A percentile compares a stretch with the other conserved stretches of the same genome.
phyloP scores from a whole-genome alignment of 2,888 invertebrate genomes.

The Embidobia sp. region DNA sequence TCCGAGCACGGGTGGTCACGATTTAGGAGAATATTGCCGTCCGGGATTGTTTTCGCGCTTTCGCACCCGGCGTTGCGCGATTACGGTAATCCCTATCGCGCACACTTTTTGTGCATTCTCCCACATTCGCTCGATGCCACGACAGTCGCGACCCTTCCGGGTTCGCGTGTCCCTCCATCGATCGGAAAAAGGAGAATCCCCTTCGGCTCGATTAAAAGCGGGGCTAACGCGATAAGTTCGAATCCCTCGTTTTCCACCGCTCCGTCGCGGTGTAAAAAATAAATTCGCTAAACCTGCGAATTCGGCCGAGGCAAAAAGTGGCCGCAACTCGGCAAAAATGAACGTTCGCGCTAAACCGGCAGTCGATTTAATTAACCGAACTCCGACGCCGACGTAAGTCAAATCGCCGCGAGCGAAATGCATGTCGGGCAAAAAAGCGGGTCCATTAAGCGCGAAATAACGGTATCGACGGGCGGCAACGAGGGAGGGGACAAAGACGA shows the following conservation, averaged over 20 bases:
- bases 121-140: no score
- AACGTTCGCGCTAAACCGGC: conserved; percentile 30
- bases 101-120: no score
- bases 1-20: conserved; percentile 59
- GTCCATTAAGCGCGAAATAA: conserved; percentile 20
- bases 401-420: conserved; percentile 26
- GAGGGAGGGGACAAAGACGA: neutral
- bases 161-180: no score
- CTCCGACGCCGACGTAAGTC: conserved; percentile 17
- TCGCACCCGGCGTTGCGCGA: conserved; percentile 20
- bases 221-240: no score
- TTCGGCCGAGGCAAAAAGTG: conserved; percentile 17
- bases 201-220: no score
- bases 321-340: conserved; percentile 12
- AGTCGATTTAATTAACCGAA: conserved; percentile 43
- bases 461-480: no score
- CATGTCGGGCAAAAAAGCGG: neutral
- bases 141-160: no score
- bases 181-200: no score
- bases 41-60: conserved; percentile 57
- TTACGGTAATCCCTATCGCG: conserved; percentile 25
- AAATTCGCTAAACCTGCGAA: conserved; percentile 13
- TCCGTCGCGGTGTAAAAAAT: no score
- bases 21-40: conserved; percentile 47
- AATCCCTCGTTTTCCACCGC: no score